Evolutionary conservation across 2,797 vertebrate genomes (phyloP).

Genomic region (Diglossa cyanea): DNA sequence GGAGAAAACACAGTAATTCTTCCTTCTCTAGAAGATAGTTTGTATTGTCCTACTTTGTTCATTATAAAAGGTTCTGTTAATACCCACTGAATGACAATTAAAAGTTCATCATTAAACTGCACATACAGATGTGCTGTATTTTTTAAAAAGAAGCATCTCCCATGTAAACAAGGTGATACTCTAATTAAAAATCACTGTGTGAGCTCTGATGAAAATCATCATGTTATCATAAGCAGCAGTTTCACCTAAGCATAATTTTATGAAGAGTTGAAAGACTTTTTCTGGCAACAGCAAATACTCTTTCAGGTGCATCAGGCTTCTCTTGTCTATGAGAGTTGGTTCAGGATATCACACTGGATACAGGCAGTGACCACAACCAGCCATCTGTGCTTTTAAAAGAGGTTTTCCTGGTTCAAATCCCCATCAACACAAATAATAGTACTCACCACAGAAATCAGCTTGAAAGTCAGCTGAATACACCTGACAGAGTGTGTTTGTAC

Average conservation of each 20-base stretch:
- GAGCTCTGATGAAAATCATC: neutral
- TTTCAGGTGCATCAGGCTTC: slow-evolving; percentile 26
- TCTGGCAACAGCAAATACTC: slow-evolving; percentile 7
- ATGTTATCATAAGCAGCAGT: slow-evolving; percentile 6
- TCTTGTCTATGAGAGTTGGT: slow-evolving; percentile 19
- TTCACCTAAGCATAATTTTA: slow-evolving; percentile 35
- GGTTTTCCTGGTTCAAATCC: neutral
- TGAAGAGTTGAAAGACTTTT: slow-evolving; percentile 38
- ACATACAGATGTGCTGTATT: neutral
- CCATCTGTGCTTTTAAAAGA: neutral
- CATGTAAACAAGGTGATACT: neutral
- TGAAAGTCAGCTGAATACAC: neutral
- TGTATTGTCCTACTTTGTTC: neutral
- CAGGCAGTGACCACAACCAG: neutral
- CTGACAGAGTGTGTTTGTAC: neutral
- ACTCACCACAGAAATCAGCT: neutral
- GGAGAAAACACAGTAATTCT: neutral
- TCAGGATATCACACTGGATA: neutral
- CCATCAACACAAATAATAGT: neutral
- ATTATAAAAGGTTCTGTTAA: neutral
- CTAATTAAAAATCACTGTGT: neutral
- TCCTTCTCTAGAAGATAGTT: neutral
- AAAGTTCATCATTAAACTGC: neutral
- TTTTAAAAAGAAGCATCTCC: neutral
- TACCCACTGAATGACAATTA: neutral